Evolutionary conservation across 1,140 invertebrate genomes (phyloP).

Genomic region (Sarcophaga peregrina): DNA sequence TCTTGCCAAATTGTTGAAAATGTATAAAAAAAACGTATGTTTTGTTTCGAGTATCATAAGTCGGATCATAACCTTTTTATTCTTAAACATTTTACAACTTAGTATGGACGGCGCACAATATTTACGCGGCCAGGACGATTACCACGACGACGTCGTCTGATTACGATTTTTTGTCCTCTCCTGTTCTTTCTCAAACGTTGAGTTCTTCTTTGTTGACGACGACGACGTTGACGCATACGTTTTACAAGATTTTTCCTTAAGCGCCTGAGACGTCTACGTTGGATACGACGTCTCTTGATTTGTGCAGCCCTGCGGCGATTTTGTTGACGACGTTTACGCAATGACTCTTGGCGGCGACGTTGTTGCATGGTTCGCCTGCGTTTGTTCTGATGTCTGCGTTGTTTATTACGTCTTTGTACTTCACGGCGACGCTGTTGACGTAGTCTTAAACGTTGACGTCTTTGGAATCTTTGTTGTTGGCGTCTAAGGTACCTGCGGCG

Average conservation of each 20-base stretch:
- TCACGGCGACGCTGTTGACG: not conserved
- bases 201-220: conserved; percentile 28
- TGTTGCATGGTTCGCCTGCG: conserved; percentile 45
- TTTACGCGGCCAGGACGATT: not conserved
- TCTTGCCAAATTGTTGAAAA: no score
- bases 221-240: conserved; percentile 45
- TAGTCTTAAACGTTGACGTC: not conserved
- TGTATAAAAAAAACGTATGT: no score
- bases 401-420: conserved; percentile 45
- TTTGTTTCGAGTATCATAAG: no score
- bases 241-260: not conserved
- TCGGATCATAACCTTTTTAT: not conserved
- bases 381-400: conserved; percentile 45
- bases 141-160: not conserved
- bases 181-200: conserved; percentile 11
- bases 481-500: not conserved
- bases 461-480: not conserved
- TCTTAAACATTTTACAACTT: no score
- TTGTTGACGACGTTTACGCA: not conserved
- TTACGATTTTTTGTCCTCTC: not conserved
- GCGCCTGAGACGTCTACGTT: conserved; percentile 48
- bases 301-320: conserved; percentile 47
- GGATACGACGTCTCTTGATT: not conserved
- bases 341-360: conserved; percentile 45
- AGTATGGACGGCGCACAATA: not conserved